Percentiles rank a stretch among this genome's conserved stretches.
Conservation (phyloP, 1,140 invertebrate genomes). For the Melanaphis sacchari region DNA sequence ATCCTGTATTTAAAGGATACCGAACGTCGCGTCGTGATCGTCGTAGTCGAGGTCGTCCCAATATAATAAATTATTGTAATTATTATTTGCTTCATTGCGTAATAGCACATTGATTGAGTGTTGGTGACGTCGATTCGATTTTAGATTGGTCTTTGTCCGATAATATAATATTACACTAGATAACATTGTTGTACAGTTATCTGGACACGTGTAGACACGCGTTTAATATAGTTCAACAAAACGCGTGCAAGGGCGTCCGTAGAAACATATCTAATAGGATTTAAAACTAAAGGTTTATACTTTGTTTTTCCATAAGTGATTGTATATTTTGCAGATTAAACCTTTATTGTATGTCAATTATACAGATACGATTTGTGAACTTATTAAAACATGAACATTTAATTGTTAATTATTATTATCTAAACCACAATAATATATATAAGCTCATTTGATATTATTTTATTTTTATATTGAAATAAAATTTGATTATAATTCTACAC, state of each 20-base stretch:
- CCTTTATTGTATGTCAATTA: background rate
- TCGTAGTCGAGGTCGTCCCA: background rate
- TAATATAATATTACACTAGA: background rate
- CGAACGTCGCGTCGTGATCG: too few relatives aligned
- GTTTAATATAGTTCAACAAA: background rate
- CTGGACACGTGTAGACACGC: background rate
- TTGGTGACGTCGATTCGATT: conserved; percentile 11
- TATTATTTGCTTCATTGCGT: background rate
- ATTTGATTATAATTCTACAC: background rate
- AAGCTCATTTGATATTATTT: background rate
- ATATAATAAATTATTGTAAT: background rate
- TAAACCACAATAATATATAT: background rate
- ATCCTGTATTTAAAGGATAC: background rate
- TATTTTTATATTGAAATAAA: background rate
- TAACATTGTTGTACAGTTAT: background rate
- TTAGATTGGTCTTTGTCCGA: background rate
- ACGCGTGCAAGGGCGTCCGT: background rate
- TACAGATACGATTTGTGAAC: background rate
- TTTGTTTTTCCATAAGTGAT: background rate
- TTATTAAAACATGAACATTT: background rate
- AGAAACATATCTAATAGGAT: background rate
- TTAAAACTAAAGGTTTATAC: background rate
- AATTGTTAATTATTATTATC: background rate
- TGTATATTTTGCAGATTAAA: too few relatives aligned
- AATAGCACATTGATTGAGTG: background rate